Evolutionary conservation across 2,888 invertebrate genomes (phyloP), one percentile per base, ranked within the genome.

Genomic region (Alsophila aescularia): DNA sequence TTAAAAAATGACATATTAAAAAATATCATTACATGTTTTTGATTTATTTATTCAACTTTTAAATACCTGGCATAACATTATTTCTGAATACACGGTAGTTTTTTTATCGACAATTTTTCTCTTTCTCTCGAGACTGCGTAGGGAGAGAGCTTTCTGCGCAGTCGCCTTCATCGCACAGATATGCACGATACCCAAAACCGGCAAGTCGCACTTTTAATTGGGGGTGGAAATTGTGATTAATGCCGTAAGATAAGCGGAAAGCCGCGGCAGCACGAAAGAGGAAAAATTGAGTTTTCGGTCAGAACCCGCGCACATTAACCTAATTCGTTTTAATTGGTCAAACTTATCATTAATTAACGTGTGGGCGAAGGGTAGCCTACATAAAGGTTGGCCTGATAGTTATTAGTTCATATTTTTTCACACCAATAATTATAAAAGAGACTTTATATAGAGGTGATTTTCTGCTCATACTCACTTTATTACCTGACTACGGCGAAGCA

Each of bases 201-300:
- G 40, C 72, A 74, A 77, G 79, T 77, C 79, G 76, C 75, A 72
- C 76, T 85, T 87, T 89, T 90, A 89, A 90, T 90, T 90, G 89
- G 85, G 89, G 90, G 87, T 87, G 84, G 84, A 83, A 86, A 87
- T 88, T 87, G 89, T 90, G 90, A 91, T 90, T 88, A 90, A 90
- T 88, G 84, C 78, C 80, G 85, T 84, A 86, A 79, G 91, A 90
- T 91, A 90, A 86, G 79, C 72, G 68, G 67, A 75, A 81, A 77
- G 73, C 77, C 75, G 72, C 72, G 71, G 67, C 66, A 70, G 79
- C 88, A 87, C 84, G 87, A 75, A 83, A 64, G 70, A 82, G 67
- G 70, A 68, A 79, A 82, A 81, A 79, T 78, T 69, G 75, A 75
- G 79, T 79, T 81, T 75, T 79, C 68, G 78, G 78, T 79, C 72